phyloP scores from a whole-genome alignment of 2,113 vertebrate species.

The Tyrannus savana region DNA sequence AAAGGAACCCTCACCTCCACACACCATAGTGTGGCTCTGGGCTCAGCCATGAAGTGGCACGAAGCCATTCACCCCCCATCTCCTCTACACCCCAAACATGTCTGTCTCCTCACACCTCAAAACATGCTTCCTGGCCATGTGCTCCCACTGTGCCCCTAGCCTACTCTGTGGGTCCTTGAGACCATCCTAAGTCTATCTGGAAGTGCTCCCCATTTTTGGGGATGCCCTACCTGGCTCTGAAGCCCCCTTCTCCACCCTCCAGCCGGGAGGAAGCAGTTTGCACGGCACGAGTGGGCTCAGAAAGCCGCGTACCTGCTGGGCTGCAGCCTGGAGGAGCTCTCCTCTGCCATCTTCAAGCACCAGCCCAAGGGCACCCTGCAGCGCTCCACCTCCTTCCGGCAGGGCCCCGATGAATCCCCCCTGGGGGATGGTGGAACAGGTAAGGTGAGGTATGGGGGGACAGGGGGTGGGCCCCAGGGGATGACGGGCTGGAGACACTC shows the following conservation, averaged over 20 bases:
- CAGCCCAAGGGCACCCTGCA: conserved; percentile 88
- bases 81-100: neutral
- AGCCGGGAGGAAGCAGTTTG: conserved; percentile 85
- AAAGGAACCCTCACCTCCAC: fast-evolving
- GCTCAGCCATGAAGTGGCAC: neutral
- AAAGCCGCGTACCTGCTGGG: conserved; percentile 93
- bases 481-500: fast-evolving
- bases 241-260: neutral
- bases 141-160: neutral
- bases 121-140: fast-evolving
- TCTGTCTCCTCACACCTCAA: neutral
- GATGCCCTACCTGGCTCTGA: neutral
- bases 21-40: neutral
- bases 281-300: conserved; percentile 96
- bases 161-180: neutral
- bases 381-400: conserved; percentile 91
- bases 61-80: fast-evolving
- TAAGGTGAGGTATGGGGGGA: neutral
- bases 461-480: fast-evolving
- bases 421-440: conserved; percentile 51
- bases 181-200: neutral
- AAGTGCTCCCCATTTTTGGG: fast-evolving
- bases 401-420: conserved; percentile 78
- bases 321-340: conserved; percentile 93
- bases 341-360: conserved; percentile 94